phyloP scores from a whole-genome alignment of 2,888 invertebrate species.

The Zonitis immaculata region DNA sequence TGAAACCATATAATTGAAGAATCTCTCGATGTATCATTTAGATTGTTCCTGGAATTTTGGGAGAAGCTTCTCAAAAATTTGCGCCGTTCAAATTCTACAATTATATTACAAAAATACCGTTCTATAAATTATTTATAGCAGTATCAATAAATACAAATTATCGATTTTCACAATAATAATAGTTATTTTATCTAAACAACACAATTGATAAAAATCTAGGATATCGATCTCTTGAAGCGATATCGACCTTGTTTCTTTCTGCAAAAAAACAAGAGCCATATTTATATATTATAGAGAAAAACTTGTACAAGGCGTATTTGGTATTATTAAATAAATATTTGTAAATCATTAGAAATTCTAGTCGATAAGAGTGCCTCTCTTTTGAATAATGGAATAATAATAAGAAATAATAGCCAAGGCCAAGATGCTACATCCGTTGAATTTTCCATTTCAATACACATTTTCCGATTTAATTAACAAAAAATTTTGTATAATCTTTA shows the following conservation, averaged over 20 bases:
- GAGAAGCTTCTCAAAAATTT: not conserved
- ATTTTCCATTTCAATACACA: too few relatives aligned
- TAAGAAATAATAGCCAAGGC: not conserved
- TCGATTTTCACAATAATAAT: too few relatives aligned
- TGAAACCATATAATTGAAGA: too few relatives aligned
- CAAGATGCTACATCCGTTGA: slow-evolving; percentile 1
- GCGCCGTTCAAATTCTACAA: too few relatives aligned
- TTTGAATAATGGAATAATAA: not conserved
- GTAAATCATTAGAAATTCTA: not conserved
- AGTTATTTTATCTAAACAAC: not conserved
- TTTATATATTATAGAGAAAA: too few relatives aligned
- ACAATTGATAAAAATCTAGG: not conserved
- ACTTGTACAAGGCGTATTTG: not conserved
- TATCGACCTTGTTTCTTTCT: not conserved
- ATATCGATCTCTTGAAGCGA: not conserved
- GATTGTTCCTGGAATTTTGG: too few relatives aligned
- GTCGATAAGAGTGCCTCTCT: not conserved
- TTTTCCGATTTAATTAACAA: too few relatives aligned
- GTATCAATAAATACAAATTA: not conserved
- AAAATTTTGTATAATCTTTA: too few relatives aligned
- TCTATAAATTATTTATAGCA: not conserved
- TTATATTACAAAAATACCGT: not conserved
- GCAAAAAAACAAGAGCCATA: too few relatives aligned
- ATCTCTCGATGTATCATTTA: too few relatives aligned
- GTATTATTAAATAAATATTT: not conserved